Conservation (phyloP, 2,888 invertebrate species). For the Anoncus sp. region DNA sequence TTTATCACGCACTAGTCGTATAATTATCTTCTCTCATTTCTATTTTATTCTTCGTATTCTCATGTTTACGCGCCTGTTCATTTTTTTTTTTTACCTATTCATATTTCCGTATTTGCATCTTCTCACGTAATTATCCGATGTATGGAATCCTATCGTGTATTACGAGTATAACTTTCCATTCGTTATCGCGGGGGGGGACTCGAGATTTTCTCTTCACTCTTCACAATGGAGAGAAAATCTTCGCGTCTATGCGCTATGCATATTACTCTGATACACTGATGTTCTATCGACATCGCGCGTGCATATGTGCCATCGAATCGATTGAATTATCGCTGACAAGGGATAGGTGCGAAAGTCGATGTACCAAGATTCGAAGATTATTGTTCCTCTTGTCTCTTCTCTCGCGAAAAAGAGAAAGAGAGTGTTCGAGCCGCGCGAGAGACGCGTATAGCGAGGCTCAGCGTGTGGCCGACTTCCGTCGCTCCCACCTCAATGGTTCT, state of each 20-base stretch:
- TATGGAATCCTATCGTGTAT: background rate
- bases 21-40: too few species aligned
- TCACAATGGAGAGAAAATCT: constrained; percentile 1
- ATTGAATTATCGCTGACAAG: background rate
- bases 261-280: too few species aligned
- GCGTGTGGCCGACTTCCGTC: constrained; percentile 74
- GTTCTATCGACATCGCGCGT: constrained; percentile 1
- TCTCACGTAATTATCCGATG: background rate
- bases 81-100: background rate
- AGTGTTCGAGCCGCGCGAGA: constrained; percentile 15
- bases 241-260: background rate
- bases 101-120: background rate
- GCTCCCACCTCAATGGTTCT: constrained; percentile 58
- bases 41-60: too few species aligned
- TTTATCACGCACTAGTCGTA: too few species aligned
- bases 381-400: background rate
- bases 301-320: background rate
- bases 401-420: constrained; percentile 36
- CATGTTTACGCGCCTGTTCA: background rate
- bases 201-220: background rate
- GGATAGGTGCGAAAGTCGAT: background rate
- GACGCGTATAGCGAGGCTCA: constrained; percentile 44
- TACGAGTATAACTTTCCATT: constrained; percentile 17
- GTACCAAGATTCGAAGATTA: background rate
- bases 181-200: background rate